These are phyloP conservation scores for Calycopis cecrops DNA, from an alignment of 1,140 invertebrate species.

Conservation along the genomic window DNA sequence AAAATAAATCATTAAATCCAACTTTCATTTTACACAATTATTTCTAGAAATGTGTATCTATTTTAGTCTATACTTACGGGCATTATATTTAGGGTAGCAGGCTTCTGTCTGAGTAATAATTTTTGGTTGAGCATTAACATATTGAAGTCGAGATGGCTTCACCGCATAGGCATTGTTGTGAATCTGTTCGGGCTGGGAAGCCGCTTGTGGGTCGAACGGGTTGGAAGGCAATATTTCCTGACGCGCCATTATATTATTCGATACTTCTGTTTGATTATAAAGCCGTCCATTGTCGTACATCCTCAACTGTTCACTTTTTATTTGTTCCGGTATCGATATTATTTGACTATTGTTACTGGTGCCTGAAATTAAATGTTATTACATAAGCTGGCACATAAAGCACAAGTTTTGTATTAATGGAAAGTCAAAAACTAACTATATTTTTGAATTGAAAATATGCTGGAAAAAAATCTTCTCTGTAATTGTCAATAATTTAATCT, in stretches of 20 bases:
- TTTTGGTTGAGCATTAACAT: conserved; percentile 43
- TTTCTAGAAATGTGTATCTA: background rate
- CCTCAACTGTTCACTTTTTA: conserved; percentile 53
- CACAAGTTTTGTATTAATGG: no score
- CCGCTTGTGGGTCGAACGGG: conserved; percentile 37
- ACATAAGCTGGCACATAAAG: no score
- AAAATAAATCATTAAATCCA: conserved; percentile 3
- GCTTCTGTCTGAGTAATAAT: conserved; percentile 42
- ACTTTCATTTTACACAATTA: background rate
- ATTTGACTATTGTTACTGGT: conserved; percentile 61
- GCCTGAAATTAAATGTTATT: conserved; percentile 36
- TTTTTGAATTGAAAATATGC: no score
- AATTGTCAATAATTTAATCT: no score
- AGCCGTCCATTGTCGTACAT: conserved; percentile 50
- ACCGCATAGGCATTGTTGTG: conserved; percentile 37
- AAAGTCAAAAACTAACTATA: no score
- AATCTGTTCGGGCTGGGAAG: conserved; percentile 35
- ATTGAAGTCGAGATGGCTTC: conserved; percentile 42
- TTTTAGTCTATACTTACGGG: conserved; percentile 34
- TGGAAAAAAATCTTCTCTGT: no score
- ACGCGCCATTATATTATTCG: conserved; percentile 40
- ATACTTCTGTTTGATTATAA: conserved; percentile 42
- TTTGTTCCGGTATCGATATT: conserved; percentile 49
- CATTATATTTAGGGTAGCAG: conserved; percentile 47
- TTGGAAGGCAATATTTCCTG: conserved; percentile 43